phyloP scores from a whole-genome alignment of 2,113 vertebrate genomes.

The Silurus glanis region DNA sequence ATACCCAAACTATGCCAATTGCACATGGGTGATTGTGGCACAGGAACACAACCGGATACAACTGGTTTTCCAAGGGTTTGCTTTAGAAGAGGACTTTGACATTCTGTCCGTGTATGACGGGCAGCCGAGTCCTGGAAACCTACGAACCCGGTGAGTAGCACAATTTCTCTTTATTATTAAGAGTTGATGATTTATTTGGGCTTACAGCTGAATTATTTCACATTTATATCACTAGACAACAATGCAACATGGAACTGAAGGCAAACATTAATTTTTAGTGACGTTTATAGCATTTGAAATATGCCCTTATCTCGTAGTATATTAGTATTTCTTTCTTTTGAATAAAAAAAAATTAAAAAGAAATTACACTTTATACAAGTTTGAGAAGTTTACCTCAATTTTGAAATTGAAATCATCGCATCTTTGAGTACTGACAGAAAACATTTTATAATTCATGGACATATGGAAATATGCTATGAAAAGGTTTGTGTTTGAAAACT shows the following conservation, averaged over 20 bases:
- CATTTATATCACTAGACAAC: background rate
- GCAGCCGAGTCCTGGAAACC: conserved; percentile 84
- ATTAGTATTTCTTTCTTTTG: too few species aligned
- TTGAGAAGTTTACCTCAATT: too few species aligned
- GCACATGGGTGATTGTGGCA: conserved; percentile 93
- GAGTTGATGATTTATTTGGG: background rate
- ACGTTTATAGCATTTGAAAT: too few species aligned
- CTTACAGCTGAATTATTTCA: background rate
- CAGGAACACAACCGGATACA: conserved; percentile 95
- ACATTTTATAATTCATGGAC: background rate
- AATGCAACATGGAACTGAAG: too few species aligned
- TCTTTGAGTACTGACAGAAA: background rate
- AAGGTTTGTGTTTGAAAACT: background rate
- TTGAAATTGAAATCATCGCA: too few species aligned
- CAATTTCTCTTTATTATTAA: background rate
- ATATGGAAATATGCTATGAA: background rate
- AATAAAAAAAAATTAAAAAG: too few species aligned
- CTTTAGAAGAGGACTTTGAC: conserved; percentile 97
- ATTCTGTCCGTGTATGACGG: conserved; percentile 94
- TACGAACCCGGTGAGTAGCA: conserved; percentile 83
- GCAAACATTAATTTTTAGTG: background rate
- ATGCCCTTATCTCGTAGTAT: too few species aligned
- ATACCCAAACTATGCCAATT: conserved; percentile 99
- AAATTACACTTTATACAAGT: too few species aligned
- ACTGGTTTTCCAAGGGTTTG: conserved; percentile 97